Evolutionary conservation across 2,113 vertebrate species (phyloP).

Genomic region (Nothoprocta perdicaria): DNA sequence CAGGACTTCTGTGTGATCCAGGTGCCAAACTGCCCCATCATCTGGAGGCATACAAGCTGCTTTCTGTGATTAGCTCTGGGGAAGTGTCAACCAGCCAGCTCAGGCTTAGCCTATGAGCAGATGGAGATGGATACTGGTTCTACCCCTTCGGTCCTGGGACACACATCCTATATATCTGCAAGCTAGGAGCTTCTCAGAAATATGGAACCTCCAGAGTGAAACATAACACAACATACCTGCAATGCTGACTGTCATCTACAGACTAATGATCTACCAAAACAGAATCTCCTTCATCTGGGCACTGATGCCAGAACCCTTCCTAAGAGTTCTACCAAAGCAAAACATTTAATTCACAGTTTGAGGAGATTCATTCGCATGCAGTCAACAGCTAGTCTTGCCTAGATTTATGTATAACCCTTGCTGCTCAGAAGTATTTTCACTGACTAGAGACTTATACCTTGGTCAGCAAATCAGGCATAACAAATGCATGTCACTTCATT

Average conservation of each 20-base stretch:
- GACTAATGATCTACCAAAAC: fast-evolving
- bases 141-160: background rate
- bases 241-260: fast-evolving
- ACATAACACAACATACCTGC: fast-evolving
- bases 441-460: background rate
- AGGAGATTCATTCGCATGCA: fast-evolving
- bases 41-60: fast-evolving
- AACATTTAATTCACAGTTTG: background rate
- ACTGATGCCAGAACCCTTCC: background rate
- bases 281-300: fast-evolving
- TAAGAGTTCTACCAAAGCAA: background rate
- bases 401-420: background rate
- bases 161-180: fast-evolving
- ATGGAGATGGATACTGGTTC: fast-evolving
- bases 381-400: background rate
- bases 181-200: background rate
- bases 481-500: fast-evolving
- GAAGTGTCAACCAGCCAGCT: fast-evolving
- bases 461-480: fast-evolving
- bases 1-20: background rate
- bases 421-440: background rate
- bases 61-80: background rate
- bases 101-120: background rate
- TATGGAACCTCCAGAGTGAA: background rate
- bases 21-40: background rate